Percentiles rank a stretch among this genome's conserved stretches.
Evolutionary conservation across 2,113 vertebrate species (phyloP).

Genomic region (Paracanthobrama guichenoti): DNA sequence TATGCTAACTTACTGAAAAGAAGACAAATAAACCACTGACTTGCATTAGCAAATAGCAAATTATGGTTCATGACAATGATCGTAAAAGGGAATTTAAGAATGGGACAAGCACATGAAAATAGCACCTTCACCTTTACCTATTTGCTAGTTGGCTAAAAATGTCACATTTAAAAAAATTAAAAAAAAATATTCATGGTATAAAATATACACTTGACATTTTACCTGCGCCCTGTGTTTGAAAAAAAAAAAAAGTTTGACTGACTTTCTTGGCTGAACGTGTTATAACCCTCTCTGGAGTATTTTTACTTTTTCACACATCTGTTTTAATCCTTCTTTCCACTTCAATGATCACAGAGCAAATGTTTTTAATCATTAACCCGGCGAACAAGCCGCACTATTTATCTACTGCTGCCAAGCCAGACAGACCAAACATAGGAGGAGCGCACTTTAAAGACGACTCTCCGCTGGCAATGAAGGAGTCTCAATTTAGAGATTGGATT

Average conservation of each 20-base stretch:
- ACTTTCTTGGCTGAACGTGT: not conserved
- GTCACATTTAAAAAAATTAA: not conserved
- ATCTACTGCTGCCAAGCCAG: not conserved
- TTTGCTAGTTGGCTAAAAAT: constrained; percentile 26
- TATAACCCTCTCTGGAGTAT: constrained; percentile 6
- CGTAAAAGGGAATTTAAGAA: not conserved
- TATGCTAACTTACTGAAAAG: not conserved
- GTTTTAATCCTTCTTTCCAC: constrained; percentile 16
- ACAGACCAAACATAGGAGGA: constrained; percentile 1
- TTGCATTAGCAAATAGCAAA: not conserved
- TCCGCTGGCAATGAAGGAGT: not conserved
- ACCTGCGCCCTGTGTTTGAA: not conserved
- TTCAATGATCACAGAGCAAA: not conserved
- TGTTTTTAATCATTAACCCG: constrained; percentile 5
- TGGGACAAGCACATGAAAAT: not conserved
- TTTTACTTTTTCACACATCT: constrained; percentile 26
- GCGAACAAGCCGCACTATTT: not conserved
- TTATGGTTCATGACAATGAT: not conserved
- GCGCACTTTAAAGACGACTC: not conserved
- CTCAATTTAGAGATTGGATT: not conserved
- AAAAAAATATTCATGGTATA: not conserved
- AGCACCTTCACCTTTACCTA: constrained; percentile 15
- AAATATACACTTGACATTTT: constrained; percentile 36
- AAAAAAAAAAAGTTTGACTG: no score
- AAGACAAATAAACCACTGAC: not conserved